Base-by-base conservation (phyloP, 2,113 vertebrate species). In the Aptenodytes forsteri region DNA sequence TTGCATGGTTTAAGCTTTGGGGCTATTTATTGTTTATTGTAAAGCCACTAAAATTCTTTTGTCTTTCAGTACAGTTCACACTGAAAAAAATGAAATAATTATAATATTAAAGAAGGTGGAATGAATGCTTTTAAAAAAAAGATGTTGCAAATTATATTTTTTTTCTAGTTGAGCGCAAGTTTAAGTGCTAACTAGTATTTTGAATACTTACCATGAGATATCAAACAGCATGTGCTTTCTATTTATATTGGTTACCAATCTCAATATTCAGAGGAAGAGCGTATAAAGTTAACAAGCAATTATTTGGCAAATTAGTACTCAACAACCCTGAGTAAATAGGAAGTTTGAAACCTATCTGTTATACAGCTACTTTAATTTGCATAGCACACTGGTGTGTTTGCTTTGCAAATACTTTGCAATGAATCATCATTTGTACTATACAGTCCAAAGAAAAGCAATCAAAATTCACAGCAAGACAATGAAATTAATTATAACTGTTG, bases 401-500 rank as follows among this genome's bases (percentile, higher is more conserved):
- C 98, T 98, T 98, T 98, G 98, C 98, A 98, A 98, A 98, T 98
- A 98, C 98, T 98, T 98, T 98, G 98, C 98, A 98, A 98, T 98
- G 98, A 99, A 98, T 98, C 98, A 98, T 98, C 98, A 98, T 98
- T 98, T 98, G 98, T 99, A 98, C 98, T 98, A 98, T 98, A 98
- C 98, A 98, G 98, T 98, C 98, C 98, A 98, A 98, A 99, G 98
- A 98, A 98, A 98, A 99, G 98, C 98, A 98, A 98, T 99, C 98
- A 98, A 99, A 99, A 99, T 99, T 99, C 98, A 99, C 98, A 98
- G 98, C 98, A 98, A 98, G 98, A 98, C 98, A 98, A 98, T 98
- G 98, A 98, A 98, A 99, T 99, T 99, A 99, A 99, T 99, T 99
- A 99, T 98, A 99, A 99, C 98, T 98, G 98, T 98, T 98, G 98